Conservation (phyloP, 2,113 vertebrate genomes). For the Antechinus stuartii region DNA sequence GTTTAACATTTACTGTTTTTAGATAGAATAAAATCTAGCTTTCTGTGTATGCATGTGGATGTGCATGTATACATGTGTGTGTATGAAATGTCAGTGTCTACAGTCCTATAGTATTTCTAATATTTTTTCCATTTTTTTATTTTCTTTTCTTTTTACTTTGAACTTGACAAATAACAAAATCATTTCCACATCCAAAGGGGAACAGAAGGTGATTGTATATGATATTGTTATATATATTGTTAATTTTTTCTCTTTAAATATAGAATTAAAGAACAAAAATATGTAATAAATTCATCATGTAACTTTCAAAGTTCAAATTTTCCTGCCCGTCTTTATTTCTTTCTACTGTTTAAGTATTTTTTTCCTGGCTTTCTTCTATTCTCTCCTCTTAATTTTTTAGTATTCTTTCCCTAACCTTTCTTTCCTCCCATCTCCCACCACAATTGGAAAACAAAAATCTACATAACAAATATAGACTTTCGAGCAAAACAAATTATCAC, state of each 20-base stretch:
- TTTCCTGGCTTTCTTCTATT: not conserved
- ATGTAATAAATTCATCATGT: not conserved
- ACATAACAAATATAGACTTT: not conserved
- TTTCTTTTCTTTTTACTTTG: not conserved
- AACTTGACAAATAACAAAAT: not conserved
- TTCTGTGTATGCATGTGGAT: too few species aligned
- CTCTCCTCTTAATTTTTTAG: not conserved
- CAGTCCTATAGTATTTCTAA: not conserved
- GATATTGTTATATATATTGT: not conserved
- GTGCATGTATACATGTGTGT: not conserved
- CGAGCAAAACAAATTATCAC: not conserved
- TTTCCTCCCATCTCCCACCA: not conserved
- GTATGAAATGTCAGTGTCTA: not conserved
- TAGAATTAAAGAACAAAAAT: not conserved
- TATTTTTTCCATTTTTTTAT: not conserved
- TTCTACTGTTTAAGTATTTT: not conserved
- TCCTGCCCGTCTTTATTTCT: not conserved
- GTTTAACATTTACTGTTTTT: not conserved
- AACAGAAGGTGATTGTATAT: not conserved
- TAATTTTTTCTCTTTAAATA: not conserved
- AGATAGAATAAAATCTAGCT: not conserved
- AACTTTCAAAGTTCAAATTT: not conserved
- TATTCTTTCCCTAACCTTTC: too few species aligned
- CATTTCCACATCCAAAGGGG: not conserved
- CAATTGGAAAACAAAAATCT: not conserved